phyloP scores from a whole-genome alignment of 35 echinoderm and acorn worm genomes.

The Anneissia japonica region DNA sequence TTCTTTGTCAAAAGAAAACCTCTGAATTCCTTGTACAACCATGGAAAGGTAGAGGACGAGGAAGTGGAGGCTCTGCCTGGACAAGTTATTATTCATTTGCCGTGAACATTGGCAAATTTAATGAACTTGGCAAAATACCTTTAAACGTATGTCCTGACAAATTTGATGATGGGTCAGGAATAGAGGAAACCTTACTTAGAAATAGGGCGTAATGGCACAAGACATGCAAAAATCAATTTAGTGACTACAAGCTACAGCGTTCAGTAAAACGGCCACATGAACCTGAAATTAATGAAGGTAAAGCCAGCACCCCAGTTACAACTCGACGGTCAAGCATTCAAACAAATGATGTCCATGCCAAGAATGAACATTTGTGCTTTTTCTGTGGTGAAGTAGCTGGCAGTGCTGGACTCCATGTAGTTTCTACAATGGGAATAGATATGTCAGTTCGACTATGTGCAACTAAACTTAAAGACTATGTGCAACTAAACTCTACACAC shows the following conservation, averaged over 20 bases:
- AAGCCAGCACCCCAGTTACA: too few relatives aligned
- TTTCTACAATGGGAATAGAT: conserved; percentile 34
- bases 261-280: too few relatives aligned
- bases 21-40: conserved; percentile 13
- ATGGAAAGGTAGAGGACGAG: conserved; percentile 12
- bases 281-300: too few relatives aligned
- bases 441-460: conserved; percentile 17
- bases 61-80: neutral
- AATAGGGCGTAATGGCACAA: conserved; percentile 1
- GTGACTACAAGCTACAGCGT: neutral
- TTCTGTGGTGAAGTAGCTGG: neutral
- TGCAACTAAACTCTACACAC: neutral
- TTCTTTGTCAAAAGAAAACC: conserved; percentile 12
- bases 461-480: neutral
- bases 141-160: conserved; percentile 6
- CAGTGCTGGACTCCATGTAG: conserved; percentile 28
- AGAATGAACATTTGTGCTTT: conserved; percentile 3
- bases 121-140: conserved; percentile 19
- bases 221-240: neutral
- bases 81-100: conserved; percentile 12
- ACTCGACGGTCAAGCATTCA: too few relatives aligned
- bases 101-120: conserved; percentile 13
- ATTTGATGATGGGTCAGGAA: conserved; percentile 9
- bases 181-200: conserved; percentile 12
- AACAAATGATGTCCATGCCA: too few relatives aligned